These are phyloP conservation scores for Crocodylus rhombifer DNA, from an alignment of 2,797 vertebrate species.

Conservation along the genomic window DNA sequence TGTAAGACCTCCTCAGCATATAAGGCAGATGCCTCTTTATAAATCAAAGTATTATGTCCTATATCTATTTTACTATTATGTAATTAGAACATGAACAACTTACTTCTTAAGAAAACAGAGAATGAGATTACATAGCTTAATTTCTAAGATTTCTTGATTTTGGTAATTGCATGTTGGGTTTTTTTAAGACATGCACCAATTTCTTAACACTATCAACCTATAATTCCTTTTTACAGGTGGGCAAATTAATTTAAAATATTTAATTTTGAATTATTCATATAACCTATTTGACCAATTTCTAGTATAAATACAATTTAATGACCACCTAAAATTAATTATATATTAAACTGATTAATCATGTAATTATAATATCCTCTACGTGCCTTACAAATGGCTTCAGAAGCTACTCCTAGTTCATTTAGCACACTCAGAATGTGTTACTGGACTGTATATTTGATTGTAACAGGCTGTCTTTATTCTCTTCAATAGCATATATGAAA, in stretches of 20 bases:
- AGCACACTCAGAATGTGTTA: neutral
- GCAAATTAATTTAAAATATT: neutral
- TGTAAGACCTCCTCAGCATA: neutral
- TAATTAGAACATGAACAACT: accelerated
- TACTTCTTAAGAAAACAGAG: neutral
- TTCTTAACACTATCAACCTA: neutral
- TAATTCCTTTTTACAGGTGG: neutral
- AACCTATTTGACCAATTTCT: neutral
- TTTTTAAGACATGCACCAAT: neutral
- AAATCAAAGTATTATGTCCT: neutral
- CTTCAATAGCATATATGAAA: conserved; percentile 7
- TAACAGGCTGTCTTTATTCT: neutral
- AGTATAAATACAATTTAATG: no score
- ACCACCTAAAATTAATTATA: no score
- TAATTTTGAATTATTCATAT: neutral
- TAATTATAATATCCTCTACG: no score
- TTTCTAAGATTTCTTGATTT: neutral
- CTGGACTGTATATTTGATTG: neutral
- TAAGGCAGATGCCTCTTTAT: neutral
- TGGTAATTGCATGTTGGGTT: neutral
- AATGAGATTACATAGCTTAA: neutral
- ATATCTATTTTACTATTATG: accelerated
- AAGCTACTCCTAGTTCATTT: neutral
- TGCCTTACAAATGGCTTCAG: neutral
- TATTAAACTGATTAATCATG: no score